A percentile compares a stretch with the other conserved stretches of the same genome.
These are phyloP conservation scores for Stomatorhinus ivindoensis DNA, from an alignment of 2,113 vertebrate species.

Conservation along the genomic window DNA sequence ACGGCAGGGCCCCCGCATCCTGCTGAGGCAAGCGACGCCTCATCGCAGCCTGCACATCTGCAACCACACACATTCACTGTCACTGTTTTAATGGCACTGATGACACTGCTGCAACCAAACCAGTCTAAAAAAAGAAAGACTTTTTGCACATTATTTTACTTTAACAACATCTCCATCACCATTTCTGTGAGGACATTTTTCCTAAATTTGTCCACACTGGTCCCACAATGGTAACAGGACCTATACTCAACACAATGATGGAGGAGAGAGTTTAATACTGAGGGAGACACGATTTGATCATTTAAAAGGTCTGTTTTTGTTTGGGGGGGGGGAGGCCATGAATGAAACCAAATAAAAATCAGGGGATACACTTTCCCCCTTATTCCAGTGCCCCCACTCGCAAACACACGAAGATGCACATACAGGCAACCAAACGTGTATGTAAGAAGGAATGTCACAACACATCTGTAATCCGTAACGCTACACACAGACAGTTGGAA, in stretches of 20 bases:
- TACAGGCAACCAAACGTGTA: not conserved
- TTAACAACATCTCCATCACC: not conserved
- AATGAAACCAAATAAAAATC: not conserved
- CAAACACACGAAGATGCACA: not conserved
- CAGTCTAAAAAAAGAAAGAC: not conserved
- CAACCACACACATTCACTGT: not conserved
- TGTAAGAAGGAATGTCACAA: not conserved
- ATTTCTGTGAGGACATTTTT: not conserved
- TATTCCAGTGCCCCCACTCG: not conserved
- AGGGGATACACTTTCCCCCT: not conserved
- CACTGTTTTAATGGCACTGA: not conserved
- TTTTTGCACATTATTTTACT: not conserved
- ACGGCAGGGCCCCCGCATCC: conserved; percentile 11
- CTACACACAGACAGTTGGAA: not conserved
- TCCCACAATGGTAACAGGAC: not conserved
- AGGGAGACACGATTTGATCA: not conserved
- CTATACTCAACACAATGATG: not conserved
- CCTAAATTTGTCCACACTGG: not conserved
- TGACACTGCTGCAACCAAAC: not conserved
- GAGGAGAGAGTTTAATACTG: not conserved
- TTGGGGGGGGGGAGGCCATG: not conserved
- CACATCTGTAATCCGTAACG: not conserved
- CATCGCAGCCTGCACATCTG: conserved; percentile 20
- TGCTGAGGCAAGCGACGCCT: conserved; percentile 8
- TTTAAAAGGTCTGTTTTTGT: not conserved